These are phyloP conservation scores for Poecile montanus DNA, from an alignment of 2,797 vertebrate species.

Conservation along the genomic window DNA sequence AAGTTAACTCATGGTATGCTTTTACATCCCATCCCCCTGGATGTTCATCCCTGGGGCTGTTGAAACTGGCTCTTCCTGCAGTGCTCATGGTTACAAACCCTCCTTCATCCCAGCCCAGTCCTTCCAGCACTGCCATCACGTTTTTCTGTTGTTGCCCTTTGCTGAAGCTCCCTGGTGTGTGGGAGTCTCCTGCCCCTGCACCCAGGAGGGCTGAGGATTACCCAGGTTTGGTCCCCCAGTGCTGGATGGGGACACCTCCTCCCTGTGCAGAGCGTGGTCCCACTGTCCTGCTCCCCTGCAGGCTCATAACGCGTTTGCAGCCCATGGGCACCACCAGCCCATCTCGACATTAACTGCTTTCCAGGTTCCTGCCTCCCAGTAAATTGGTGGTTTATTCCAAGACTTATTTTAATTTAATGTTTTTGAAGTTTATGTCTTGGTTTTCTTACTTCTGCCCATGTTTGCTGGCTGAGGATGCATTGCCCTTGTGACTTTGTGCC, in stretches of 20 bases:
- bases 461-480: rapidly evolving
- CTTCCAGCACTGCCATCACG: rapidly evolving
- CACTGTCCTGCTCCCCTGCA: not conserved
- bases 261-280: not conserved
- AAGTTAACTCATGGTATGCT: not conserved
- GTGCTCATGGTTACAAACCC: rapidly evolving
- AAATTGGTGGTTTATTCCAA: not conserved
- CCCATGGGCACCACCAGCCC: not conserved
- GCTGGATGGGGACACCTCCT: not conserved
- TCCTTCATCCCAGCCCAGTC: not conserved
- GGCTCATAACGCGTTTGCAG: rapidly evolving
- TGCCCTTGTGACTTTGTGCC: not conserved
- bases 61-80: not conserved
- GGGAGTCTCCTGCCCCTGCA: not conserved
- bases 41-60: rapidly evolving
- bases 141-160: not conserved
- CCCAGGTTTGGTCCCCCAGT: not conserved
- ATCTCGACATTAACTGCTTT: not conserved
- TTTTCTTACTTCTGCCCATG: not conserved
- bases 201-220: not conserved
- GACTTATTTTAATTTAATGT: not conserved
- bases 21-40: not conserved
- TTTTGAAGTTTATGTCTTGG: not conserved
- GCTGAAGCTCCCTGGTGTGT: rapidly evolving
- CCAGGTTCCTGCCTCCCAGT: not conserved